Evolutionary conservation across 2,888 invertebrate species (phyloP), one percentile per base, ranked within the genome.

Genomic region (Scaptomyza cyrtandrae): DNA sequence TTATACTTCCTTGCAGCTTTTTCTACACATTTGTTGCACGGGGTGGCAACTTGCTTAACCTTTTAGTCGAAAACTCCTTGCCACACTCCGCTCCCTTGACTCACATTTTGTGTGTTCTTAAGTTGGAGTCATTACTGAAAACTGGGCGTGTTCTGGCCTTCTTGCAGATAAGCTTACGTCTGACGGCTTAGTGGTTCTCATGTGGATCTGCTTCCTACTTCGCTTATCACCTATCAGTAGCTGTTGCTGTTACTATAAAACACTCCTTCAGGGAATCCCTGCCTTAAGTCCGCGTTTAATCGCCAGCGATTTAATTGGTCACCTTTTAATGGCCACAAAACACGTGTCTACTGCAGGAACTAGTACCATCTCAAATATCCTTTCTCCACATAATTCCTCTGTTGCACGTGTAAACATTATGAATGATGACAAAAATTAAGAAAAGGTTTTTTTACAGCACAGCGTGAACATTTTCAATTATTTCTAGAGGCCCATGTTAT

Each of bases 131-230:
- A 77, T 77, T 71, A 68, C 74, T 60, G 52, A 19, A 54, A 64
- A 53, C 52, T 59, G 52, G 67, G 69, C 53, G 56, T 41, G 45
- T 46, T 27, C 41, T 41, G 35, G 58, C 19, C 52, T 10, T 52
- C 52, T 11, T 50, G 61, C 74, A 75, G 87, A 90, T 90, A 89
- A 89, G 85, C 70, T 70, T 62, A 56, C 58, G 71, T 56, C 75
- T 63, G 58, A 50, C 35, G 78, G 72, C 75, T 77, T 75, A 62
- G 81, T 71, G 75, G 64, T 60, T 24, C 35, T 48, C 50, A n/a
- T 64, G 45, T 64, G 41, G 45, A 35, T 67, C 33, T 45, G 54
- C 54, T 56, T 9, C 37, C 48, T 53, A 53, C 48, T 44, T n/a
- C 11, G 50, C 55, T 66, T 67, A 66, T 71, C 75, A 45, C 33